phyloP scores from a whole-genome alignment of 2,888 invertebrate genomes.

The Parnassius orleans region DNA sequence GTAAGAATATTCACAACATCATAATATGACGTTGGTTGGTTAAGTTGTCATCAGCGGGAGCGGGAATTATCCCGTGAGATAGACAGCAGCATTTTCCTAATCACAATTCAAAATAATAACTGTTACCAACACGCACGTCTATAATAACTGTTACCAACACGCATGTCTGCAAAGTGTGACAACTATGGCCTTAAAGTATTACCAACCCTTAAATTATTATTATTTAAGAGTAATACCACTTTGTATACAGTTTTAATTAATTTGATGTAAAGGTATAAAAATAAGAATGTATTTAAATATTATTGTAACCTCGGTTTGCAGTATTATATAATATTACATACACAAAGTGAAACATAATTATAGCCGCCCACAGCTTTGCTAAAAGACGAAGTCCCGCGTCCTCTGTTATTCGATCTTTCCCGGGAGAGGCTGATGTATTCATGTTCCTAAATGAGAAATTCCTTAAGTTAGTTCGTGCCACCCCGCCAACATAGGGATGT shows the following conservation, averaged over 20 bases:
- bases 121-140: no score
- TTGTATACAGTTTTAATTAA: background rate
- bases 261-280: no score
- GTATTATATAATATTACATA: background rate
- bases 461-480: slow-evolving; percentile 50
- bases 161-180: no score
- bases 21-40: no score
- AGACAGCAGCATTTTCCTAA: no score
- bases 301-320: background rate
- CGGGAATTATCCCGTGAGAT: no score
- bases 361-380: slow-evolving; percentile 2
- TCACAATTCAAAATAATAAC: no score
- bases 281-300: background rate
- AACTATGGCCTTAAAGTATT: background rate
- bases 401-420: slow-evolving; percentile 14
- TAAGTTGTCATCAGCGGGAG: no score
- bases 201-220: background rate
- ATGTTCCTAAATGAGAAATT: slow-evolving; percentile 66
- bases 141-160: no score
- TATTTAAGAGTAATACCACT: no score
- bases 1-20: no score
- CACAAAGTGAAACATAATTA: background rate
- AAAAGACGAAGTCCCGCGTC: slow-evolving; percentile 34
- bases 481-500: slow-evolving; percentile 37
- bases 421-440: slow-evolving; percentile 44